Base-by-base conservation (phyloP, 2,113 vertebrate genomes). In the Bufo bufo region DNA sequence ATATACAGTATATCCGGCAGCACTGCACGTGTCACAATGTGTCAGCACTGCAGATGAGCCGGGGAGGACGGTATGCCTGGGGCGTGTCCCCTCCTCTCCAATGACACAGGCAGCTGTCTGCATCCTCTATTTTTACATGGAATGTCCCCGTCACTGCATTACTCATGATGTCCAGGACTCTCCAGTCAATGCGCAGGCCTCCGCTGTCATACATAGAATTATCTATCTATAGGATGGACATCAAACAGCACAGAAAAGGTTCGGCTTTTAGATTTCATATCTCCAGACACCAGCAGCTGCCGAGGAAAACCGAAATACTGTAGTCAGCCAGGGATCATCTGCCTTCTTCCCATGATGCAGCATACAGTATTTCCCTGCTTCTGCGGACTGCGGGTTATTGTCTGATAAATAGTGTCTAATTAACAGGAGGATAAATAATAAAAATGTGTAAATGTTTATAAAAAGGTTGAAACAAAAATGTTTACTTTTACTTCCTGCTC, bases 101-200 rank as follows among this genome's bases (percentile, higher is more conserved):
- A 23, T 50, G 84, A 49, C 82, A 54, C 84, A 10, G n/a, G 16
- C 84, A 75, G 69, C 84, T 85, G 71, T 13, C 71, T 10, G 66
- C 23, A 19, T 17, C n/a, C 8, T 50, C 82, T 84, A 85, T 85
- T 85, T 85, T 45, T 85, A 85, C 82, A 71, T 84, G 66, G 82
- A 84, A 66, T 72, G 59, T 33, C 16, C 83, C 11, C 14, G 11
- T 20, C 43, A 12, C 71, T 61, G 66, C 71, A 69, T 84, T 50
- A 71, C 65, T 72, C 82, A 72, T 43, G 5, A 14, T 69, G 63
- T 69, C 59, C 33, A 12, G 58, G 83, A 85, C 9, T 43, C 45
- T 84, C 66, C 83, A 58, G 82, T n/a, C 33, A 23, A 1, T 1
- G 71, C 9, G 7, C 5, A 2, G 71, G 33, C 71, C 71, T 49